Evolutionary conservation across 2,113 vertebrate species (phyloP).

Genomic region (Anseranas semipalmata): DNA sequence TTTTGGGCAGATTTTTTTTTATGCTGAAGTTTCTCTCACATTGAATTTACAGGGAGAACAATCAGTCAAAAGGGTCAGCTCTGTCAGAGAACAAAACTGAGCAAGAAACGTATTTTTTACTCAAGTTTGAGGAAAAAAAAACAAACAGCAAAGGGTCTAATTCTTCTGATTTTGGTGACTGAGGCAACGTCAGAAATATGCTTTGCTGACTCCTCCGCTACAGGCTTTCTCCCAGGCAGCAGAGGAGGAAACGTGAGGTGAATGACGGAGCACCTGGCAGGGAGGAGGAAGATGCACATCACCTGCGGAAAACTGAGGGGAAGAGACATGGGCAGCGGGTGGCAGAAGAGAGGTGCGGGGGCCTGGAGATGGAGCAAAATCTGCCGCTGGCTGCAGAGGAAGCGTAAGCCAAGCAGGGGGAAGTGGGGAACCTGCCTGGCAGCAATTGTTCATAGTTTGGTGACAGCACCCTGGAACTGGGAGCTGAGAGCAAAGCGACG

Average conservation of each 20-base stretch:
- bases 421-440: not conserved
- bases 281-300: not conserved
- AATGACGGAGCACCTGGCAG: not conserved
- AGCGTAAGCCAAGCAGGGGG: not conserved
- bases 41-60: not conserved
- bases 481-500: not conserved
- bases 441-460: not conserved
- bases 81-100: not conserved
- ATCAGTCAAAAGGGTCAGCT: not conserved
- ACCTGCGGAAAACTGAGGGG: not conserved
- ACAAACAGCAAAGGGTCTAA: not conserved
- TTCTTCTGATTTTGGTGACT: not conserved
- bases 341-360: not conserved
- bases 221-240: not conserved
- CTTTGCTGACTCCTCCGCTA: not conserved
- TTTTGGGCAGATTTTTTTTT: no score
- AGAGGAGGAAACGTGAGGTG: not conserved
- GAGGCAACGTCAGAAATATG: fast-evolving
- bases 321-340: not conserved
- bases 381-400: not conserved
- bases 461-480: not conserved
- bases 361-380: not conserved
- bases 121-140: not conserved
- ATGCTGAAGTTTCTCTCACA: not conserved
- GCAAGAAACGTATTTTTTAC: fast-evolving